Evolutionary conservation across 2,888 invertebrate genomes (phyloP).

Genomic region (Onthophagus sagittarius): DNA sequence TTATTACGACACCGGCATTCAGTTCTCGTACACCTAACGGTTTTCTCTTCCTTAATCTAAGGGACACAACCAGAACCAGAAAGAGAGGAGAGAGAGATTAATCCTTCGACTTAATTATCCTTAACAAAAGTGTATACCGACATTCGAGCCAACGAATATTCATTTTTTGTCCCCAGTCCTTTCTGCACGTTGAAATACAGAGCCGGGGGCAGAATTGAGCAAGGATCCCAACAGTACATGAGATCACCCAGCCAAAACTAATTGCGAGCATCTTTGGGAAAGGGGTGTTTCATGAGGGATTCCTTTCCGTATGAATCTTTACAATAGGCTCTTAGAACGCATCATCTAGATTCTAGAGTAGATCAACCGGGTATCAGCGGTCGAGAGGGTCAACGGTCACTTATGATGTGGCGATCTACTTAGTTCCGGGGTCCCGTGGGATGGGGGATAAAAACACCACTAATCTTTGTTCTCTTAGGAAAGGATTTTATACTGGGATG

Average conservation of each 20-base stretch:
- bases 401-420: background rate
- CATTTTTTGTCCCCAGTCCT: background rate
- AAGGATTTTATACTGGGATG: background rate
- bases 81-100: conserved; percentile 27
- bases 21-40: conserved; percentile 1
- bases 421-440: background rate
- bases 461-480: background rate
- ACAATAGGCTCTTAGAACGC: background rate
- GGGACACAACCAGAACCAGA: background rate
- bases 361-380: background rate
- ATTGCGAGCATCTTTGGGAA: conserved; percentile 5
- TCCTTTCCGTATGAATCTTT: background rate
- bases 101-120: conserved; percentile 17
- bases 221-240: background rate
- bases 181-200: background rate
- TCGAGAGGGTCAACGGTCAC: background rate
- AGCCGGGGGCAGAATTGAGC: background rate
- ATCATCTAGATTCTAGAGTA: background rate
- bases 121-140: conserved; percentile 17
- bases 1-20: background rate
- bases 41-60: conserved; percentile 1
- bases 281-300: background rate
- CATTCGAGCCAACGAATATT: conserved; percentile 11
- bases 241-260: conserved; percentile 7
- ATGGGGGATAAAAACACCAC: background rate